A percentile compares a stretch with the other conserved stretches of the same genome.
phyloP scores from a whole-genome alignment of 2,888 invertebrate species.

The Micoletzkya japonica region DNA sequence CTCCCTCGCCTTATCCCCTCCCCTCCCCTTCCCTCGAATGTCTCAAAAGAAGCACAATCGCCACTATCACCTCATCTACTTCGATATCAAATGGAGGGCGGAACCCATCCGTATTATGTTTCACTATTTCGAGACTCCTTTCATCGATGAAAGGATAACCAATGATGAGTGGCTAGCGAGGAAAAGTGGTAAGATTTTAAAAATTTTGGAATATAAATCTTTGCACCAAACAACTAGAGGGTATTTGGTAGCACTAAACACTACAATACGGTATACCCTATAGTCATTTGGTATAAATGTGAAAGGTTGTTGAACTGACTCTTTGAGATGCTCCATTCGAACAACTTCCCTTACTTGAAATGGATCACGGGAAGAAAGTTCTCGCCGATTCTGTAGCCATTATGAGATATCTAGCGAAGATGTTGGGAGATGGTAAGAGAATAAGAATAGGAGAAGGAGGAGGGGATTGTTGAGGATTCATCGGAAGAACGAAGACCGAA shows the following conservation, averaged over 20 bases:
- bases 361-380: conserved; percentile 19
- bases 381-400: conserved; percentile 20
- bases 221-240: no score
- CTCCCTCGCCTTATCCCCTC: neutral
- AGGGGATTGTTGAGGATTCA: conserved; percentile 17
- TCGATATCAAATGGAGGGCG: conserved; percentile 26
- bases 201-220: no score
- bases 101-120: conserved; percentile 30
- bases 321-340: conserved; percentile 21
- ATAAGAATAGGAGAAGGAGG: neutral
- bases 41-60: neutral
- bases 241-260: no score
- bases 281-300: no score
- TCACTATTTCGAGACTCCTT: conserved; percentile 26
- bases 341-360: conserved; percentile 20
- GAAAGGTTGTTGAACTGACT: no score
- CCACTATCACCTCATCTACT: conserved; percentile 23
- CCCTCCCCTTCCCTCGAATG: neutral
- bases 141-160: conserved; percentile 28
- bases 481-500: conserved; percentile 22
- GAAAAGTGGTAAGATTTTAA: conserved; percentile 15
- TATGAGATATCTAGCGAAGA: conserved; percentile 23
- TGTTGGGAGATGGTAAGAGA: conserved; percentile 15
- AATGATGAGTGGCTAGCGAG: conserved; percentile 29
- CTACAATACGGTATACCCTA: no score